phyloP scores from a whole-genome alignment of 1,140 invertebrate genomes.

The Drosophila novamexicana region DNA sequence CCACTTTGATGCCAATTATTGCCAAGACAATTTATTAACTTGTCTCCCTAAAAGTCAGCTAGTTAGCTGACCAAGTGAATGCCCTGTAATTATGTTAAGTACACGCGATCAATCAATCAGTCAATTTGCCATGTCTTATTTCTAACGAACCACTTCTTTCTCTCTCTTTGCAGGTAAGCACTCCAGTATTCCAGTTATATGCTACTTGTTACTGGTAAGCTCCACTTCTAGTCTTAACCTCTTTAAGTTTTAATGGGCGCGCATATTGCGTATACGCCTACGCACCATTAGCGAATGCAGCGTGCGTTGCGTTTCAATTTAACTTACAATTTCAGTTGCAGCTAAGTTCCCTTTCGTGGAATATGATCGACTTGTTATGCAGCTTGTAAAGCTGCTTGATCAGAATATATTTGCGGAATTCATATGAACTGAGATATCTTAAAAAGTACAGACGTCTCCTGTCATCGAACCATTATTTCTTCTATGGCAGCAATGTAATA shows the following conservation, averaged over 20 bases:
- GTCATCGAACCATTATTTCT: no score
- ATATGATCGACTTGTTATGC: neutral
- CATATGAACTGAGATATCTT: no score
- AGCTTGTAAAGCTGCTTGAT: neutral
- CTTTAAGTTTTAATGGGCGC: slow-evolving; percentile 55
- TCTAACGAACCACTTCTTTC: neutral
- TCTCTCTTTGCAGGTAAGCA: slow-evolving; percentile 35
- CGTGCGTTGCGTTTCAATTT: slow-evolving; percentile 28
- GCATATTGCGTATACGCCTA: slow-evolving; percentile 68
- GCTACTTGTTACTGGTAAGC: slow-evolving; percentile 1
- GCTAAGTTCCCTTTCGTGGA: neutral
- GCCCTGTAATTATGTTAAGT: neutral
- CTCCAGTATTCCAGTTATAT: neutral
- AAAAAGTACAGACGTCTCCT: no score
- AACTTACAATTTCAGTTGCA: slow-evolving; percentile 20
- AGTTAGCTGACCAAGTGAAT: neutral
- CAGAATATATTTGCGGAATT: no score
- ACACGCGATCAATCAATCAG: neutral
- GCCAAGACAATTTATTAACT: no score
- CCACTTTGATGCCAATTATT: no score
- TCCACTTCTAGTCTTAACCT: slow-evolving; percentile 15
- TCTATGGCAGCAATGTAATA: no score
- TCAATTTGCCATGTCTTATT: no score
- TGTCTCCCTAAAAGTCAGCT: no score
- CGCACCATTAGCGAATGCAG: slow-evolving; percentile 49